Base-by-base conservation (phyloP, 1,140 invertebrate genomes). In the Papilio polytes region DNA sequence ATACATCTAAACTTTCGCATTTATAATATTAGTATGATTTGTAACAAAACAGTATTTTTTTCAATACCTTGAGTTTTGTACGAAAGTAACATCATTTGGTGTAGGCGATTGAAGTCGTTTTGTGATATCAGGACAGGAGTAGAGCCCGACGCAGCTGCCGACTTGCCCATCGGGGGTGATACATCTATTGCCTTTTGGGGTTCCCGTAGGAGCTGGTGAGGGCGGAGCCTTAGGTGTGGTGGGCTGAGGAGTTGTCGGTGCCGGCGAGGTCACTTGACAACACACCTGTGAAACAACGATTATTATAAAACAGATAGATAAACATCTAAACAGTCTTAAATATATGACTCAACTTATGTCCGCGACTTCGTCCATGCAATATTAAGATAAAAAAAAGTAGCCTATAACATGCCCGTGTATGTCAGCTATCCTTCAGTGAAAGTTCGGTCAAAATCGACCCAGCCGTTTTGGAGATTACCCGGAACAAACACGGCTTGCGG, bases 251-350 rank as follows among this genome's bases (percentile, higher is more conserved):
- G 70, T n/a, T 41, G 70, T 73, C 70, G 70, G 26, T 6, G 31
- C 20, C 0, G 72, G n/a, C 18, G 46, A 1, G 1, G 13, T 6
- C 31, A 18, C n/a, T 51, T 83, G 80, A 66, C 89, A 90, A 78
- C 89, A 90, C 15, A 90, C 89, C 89, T 90, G 81, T 12, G 81
- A 86, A 7, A 51, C 63, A n/a, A 53, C 18, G 18, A 1, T 7
- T n/a, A 7, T n/a, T 18, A 53, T n/a, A 53, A 4, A n/a, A 4
- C 15, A n/a, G 2, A n/a, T n/a, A 53, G 51, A n/a, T n/a, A 53
- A n/a, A 53, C 15, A 53, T 53, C 15, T 53, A 18, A 53, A n/a
- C 51, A 8, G n/a, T n/a, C 1, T 3, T 13, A n/a, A 6, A 53
- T n/a, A 7, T 53, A 4, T 51, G 48, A 12, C 48, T 15, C n/a